Base-by-base conservation (phyloP, 2,113 vertebrate genomes). In the Calidris pygmaea region DNA sequence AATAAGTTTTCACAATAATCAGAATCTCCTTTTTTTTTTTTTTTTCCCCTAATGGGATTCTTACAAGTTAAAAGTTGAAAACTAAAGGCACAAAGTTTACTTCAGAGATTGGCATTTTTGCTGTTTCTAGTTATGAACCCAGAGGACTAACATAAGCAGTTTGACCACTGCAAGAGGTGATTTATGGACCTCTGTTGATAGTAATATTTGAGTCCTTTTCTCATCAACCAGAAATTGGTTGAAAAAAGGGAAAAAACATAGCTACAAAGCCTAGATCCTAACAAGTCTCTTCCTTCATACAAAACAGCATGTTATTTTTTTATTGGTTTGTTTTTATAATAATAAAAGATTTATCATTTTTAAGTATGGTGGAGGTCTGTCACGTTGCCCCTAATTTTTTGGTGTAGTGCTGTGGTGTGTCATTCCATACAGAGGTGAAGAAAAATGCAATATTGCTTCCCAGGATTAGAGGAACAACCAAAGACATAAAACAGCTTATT, bases 241-340 rank as follows among this genome's bases (percentile, higher is more conserved):
- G 4, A 63, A 67, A 17, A 60, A 34, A 2, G 2, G 4, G 5
- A 29, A 0, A 4, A 11, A n/a, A n/a, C 14, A 45, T 1, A 34
- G 6, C 23, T 82, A 53, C 5, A 66, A 77, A 84, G 23, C 9
- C 26, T 62, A 66, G 22, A 50, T 56, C 11, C 19, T 77, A 83
- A 65, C 3, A 76, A 60, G 6, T 68, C 52, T 35, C 26, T 80
- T 86, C 35, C 10, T 48, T 76, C 21, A 56, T 27, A 6, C 0
- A 41, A 41, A 62, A 52, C 27, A 52, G 14, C 50, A 17, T 9
- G 17, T 55, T 55, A 30, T 30, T 30, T 55, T 30, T 16, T 55
- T 55, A 30, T 48, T 47, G 45, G 14, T 29, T 30, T 18, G 29
- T 30, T 55, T 18, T 55, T 55, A 30, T 76, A 59, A 16, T 63